A percentile compares a stretch with the other conserved stretches of the same genome.
phyloP scores from a whole-genome alignment of 2,888 invertebrate species.

The Dicycla oo region DNA sequence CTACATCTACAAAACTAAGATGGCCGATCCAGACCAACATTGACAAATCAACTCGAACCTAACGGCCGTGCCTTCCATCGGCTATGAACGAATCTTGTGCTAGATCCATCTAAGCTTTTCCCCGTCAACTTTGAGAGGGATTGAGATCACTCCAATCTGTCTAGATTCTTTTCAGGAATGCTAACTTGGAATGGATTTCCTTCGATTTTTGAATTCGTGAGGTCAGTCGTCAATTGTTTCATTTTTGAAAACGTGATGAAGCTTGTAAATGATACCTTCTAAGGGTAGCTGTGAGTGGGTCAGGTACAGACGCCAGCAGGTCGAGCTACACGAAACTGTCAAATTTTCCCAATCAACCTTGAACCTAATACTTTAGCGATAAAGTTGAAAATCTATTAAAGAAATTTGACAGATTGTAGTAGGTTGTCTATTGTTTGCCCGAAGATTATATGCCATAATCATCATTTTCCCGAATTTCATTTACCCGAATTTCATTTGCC shows the following conservation, averaged over 20 bases:
- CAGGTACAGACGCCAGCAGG: too few species aligned
- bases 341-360: too few species aligned
- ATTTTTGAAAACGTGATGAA: neutral
- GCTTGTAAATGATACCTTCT: neutral
- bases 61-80: neutral
- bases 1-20: constrained; percentile 7
- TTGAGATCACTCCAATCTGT: constrained; percentile 19
- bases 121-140: constrained; percentile 38
- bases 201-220: constrained; percentile 9
- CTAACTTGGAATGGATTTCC: neutral
- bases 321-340: too few species aligned
- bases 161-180: constrained; percentile 3
- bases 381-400: too few species aligned
- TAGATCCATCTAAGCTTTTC: constrained; percentile 36
- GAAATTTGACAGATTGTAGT: too few species aligned
- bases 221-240: neutral
- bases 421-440: too few species aligned
- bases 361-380: too few species aligned
- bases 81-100: constrained; percentile 10
- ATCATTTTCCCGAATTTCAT: too few species aligned
- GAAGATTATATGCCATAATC: too few species aligned
- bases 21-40: constrained; percentile 32
- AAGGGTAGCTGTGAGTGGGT: too few species aligned
- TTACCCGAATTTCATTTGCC: too few species aligned
- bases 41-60: constrained; percentile 34